Base-by-base conservation (phyloP, 2,797 vertebrate genomes). In the Propithecus deckenii region DNA sequence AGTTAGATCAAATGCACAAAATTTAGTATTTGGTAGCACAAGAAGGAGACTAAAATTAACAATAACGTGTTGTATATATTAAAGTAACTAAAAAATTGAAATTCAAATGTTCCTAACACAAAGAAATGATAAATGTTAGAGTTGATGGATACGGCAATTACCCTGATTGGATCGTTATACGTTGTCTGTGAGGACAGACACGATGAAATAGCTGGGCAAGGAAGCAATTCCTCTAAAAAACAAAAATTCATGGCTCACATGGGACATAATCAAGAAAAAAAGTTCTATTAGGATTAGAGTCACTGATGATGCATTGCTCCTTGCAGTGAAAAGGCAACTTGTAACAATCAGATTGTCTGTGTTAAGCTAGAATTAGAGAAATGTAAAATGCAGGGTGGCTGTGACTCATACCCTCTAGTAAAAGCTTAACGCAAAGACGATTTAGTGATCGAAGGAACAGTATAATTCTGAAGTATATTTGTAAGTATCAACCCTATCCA, bases 261-360 rank as follows among this genome's bases (percentile, higher is more conserved):
- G 59, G 59, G 74, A 84, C 65, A 50, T 71, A 87, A 87, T 90
- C 88, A 86, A 94, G 30, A 57, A 55, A 78, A 89, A 91, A 96
- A 78, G 72, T 94, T 90, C 8, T 74, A 71, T 90, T 96, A 94
- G 92, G 69, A 43, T 90, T 48, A 50, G 12, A 87, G 67, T 86
- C 46, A 75, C 14, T 94, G 50, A 65, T 90, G 80, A 95, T 65
- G n/a, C 25, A 75, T 84, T 23, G 15, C 35, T 92, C 20, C 78
- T 88, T 63, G 23, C 7, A 25, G 50, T 32, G 7, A 57, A 94
- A 95, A 87, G 61, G 78, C 23, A 92, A 61, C n/a, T 84, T 59
- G n/a, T 46, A 83, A 41, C 23, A 83, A 69, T 48, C 61, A 86
- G 43, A 32, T 65, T 52, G 4, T 30, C 48, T 84, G 28, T 55